Conservation (phyloP, 2,113 vertebrate species). For the Rissa tridactyla region DNA sequence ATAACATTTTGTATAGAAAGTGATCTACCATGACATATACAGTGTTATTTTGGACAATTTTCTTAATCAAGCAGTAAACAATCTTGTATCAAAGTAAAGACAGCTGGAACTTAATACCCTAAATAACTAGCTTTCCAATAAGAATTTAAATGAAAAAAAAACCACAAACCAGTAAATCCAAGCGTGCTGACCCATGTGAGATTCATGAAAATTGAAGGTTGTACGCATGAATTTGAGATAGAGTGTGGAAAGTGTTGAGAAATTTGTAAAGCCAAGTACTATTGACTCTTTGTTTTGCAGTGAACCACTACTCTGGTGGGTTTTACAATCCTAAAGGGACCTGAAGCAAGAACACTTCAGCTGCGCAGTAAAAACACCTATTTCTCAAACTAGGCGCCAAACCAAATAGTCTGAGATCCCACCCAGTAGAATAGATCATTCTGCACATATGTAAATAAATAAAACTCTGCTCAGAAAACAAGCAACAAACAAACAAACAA, state of each 20-base stretch:
- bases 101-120: background rate
- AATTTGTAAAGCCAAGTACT: background rate
- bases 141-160: background rate
- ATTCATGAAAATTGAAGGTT: background rate
- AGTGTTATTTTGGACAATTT: background rate
- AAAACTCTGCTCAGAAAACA: background rate
- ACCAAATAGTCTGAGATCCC: background rate
- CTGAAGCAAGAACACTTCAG: background rate
- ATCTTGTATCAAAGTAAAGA: background rate
- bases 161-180: background rate
- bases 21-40: background rate
- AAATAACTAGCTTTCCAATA: background rate
- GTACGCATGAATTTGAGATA: background rate
- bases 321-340: background rate
- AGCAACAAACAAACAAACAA: background rate
- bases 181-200: background rate
- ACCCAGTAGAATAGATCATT: background rate
- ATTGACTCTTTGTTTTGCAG: background rate
- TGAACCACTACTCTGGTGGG: background rate
- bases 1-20: background rate
- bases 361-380: background rate
- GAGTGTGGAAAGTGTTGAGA: background rate
- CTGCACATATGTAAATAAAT: background rate
- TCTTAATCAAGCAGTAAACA: background rate
- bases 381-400: background rate